phyloP scores from a whole-genome alignment of 2,888 invertebrate species.

The Litoditis marina region DNA sequence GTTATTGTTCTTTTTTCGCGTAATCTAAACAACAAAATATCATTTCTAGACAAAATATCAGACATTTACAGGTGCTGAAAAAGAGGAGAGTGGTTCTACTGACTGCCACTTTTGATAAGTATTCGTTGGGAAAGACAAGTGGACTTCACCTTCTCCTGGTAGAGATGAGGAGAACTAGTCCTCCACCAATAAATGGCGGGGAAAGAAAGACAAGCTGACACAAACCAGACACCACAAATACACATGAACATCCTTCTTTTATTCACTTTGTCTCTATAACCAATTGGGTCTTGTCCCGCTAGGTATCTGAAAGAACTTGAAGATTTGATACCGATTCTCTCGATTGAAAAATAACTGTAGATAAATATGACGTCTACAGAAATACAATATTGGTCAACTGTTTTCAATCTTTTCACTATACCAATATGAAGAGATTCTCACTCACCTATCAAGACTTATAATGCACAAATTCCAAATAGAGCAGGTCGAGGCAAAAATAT shows the following conservation, averaged over 20 bases:
- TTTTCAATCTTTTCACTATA: no score
- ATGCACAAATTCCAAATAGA: constrained; percentile 95
- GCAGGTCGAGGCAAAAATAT: constrained; percentile 93
- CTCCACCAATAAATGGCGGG: constrained; percentile 79
- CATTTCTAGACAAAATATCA: no score
- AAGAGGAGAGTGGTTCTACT: no score
- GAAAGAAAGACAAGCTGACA: constrained; percentile 92
- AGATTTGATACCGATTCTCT: no score
- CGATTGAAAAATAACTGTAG: no score
- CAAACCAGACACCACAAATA: constrained; percentile 91
- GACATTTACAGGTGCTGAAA: no score
- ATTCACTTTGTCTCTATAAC: constrained; percentile 92
- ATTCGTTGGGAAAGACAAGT: constrained; percentile 11
- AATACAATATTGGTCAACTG: no score
- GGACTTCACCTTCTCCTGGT: constrained; percentile 30
- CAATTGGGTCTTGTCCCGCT: constrained; percentile 97
- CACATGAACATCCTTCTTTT: constrained; percentile 79
- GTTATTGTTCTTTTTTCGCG: no score
- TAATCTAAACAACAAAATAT: no score
- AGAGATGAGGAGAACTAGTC: constrained; percentile 65
- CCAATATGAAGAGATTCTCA: no score
- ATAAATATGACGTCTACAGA: no score
- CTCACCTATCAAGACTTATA: constrained; percentile 68
- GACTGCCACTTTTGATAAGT: no score
- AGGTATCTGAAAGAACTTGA: constrained; percentile 81